Evolutionary conservation across 2,113 vertebrate genomes (phyloP).

Genomic region (Urocitellus parryii): DNA sequence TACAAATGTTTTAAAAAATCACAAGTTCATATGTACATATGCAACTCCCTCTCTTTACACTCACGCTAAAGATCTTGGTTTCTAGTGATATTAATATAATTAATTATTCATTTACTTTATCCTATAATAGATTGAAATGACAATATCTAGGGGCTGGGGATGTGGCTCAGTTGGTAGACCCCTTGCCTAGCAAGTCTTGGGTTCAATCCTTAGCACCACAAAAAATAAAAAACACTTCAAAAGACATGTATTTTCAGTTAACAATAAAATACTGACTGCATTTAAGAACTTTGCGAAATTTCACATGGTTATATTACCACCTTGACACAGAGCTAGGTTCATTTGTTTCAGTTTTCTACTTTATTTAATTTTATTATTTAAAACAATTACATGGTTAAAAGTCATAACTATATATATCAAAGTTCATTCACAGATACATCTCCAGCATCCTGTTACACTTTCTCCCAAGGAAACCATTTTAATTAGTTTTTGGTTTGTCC

Average conservation of each 20-base stretch:
- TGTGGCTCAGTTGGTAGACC: too few species aligned
- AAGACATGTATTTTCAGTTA: background rate
- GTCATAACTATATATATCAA: constrained; percentile 14
- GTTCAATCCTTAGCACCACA: too few species aligned
- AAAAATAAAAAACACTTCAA: too few species aligned
- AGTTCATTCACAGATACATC: background rate
- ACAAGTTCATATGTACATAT: background rate
- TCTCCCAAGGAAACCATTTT: background rate
- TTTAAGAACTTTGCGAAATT: constrained; percentile 25
- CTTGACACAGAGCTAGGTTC: background rate
- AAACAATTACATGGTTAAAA: background rate
- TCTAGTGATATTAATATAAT: background rate
- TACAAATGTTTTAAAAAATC: background rate
- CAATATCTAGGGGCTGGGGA: background rate
- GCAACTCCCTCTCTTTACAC: background rate
- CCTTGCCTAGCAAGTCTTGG: too few species aligned
- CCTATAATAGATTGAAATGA: background rate
- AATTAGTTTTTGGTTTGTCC: background rate
- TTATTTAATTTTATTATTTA: constrained; percentile 16
- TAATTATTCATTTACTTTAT: background rate
- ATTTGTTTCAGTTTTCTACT: constrained; percentile 10
- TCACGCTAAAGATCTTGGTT: background rate
- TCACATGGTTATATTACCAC: constrained; percentile 1
- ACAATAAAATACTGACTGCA: background rate
- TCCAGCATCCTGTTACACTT: background rate